Evolutionary conservation across 2,797 vertebrate species (phyloP), one percentile per base, ranked within the genome.

Genomic region (Halcyon smyrnensis): DNA sequence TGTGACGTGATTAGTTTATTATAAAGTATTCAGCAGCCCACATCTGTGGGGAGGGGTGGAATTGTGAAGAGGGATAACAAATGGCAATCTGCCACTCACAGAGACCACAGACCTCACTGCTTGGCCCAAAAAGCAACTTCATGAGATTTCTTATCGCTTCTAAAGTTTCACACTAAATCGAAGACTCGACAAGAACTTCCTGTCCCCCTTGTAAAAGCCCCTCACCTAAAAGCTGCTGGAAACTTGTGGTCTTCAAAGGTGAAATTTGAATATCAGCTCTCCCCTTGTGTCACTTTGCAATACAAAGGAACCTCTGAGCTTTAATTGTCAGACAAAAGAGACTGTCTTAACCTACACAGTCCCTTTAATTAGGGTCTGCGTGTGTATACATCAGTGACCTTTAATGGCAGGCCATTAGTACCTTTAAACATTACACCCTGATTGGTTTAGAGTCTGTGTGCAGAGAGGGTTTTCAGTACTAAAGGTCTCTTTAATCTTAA

Each of bases 281-380:
- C 75, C 68, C 74, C 62, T 90, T 81, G 68, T 36, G 93, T 63
- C 71, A 62, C 86, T 96, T 93, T 93, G 88, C 94, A 95, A 92
- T 91, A 96, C 96, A 97, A 97, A 97, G 94, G 88, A 92, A 92
- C 17, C 78, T 89, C 96, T 80, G 85, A 90, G 94, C 91, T 87
- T 83, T 94, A 96, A 95, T 79, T 96, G 95, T 77, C 88, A 84
- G 84, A 97, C 95, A 96, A 95, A 97, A 89, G 93, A 95, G 86
- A 69, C 53, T 71, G 68, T 41, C 91, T 95, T 90, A 95, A 83
- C 84, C 65, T 88, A 90, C 75, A 53, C 27, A 71, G 71, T 46
- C 68, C 63, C 84, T 93, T 95, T 97, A 96, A 95, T 95, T 93
- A 90, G 88, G 90, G 90, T 85, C 81, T 84, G 84, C 81, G 24